Evolutionary conservation across 2,888 invertebrate species (phyloP).

Genomic region (Caradrina kadenii): DNA sequence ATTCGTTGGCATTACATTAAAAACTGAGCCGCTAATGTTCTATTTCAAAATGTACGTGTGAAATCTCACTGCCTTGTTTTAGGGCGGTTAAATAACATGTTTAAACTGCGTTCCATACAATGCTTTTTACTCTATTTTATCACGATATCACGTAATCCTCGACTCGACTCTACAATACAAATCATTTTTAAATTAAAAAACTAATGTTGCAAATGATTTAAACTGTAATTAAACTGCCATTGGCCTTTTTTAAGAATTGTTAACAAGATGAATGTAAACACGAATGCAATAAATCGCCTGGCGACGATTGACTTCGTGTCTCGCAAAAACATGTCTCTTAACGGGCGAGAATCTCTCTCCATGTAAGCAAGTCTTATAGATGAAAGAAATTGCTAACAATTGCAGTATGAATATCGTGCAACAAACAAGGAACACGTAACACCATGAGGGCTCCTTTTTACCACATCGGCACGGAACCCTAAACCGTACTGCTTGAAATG

Average conservation of each 20-base stretch:
- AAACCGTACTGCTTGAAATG: conserved; percentile 8
- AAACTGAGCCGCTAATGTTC: conserved; percentile 23
- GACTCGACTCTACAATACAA: background rate
- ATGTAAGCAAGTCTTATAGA: background rate
- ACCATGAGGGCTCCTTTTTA: background rate
- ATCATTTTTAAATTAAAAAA: too few relatives aligned
- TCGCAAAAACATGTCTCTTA: background rate
- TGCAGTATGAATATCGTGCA: background rate
- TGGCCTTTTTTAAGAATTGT: too few relatives aligned
- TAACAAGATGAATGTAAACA: too few relatives aligned
- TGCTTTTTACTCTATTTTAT: background rate
- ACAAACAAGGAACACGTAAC: background rate
- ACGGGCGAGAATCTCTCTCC: background rate
- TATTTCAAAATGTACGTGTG: conserved; percentile 10
- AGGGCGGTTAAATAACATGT: background rate
- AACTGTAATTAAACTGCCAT: background rate
- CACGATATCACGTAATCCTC: background rate
- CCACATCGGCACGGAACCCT: background rate
- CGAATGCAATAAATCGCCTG: too few relatives aligned
- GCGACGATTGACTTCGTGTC: too few relatives aligned
- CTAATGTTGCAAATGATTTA: background rate
- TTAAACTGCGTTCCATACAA: background rate
- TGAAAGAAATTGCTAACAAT: too few relatives aligned
- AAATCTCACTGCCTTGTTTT: background rate
- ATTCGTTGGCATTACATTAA: conserved; percentile 43